Percentiles rank a stretch among this genome's conserved stretches.
Evolutionary conservation across 2,797 vertebrate species (phyloP).

Genomic region (Atherinosoma microstoma): DNA sequence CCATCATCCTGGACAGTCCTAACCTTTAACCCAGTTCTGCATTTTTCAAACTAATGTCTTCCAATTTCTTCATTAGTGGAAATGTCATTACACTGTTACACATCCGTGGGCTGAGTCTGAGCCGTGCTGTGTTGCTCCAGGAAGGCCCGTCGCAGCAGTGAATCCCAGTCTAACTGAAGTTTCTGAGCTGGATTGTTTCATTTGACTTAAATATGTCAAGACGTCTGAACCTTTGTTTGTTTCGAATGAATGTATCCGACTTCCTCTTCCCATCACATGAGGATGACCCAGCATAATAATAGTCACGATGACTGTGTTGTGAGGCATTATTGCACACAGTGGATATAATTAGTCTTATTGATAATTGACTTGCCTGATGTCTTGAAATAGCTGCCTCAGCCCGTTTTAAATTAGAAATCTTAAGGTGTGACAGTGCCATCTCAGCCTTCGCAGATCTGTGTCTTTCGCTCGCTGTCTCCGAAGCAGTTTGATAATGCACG

Average conservation of each 20-base stretch:
- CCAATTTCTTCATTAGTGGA: slow-evolving; percentile 70
- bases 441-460: slow-evolving; percentile 38
- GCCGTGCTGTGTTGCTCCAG: slow-evolving; percentile 41
- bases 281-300: slow-evolving; percentile 62
- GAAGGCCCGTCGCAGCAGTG: slow-evolving; percentile 5
- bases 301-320: slow-evolving; percentile 55
- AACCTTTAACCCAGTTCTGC: slow-evolving; percentile 72
- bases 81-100: slow-evolving; percentile 74
- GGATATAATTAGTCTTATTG: slow-evolving; percentile 46
- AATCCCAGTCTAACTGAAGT: neutral
- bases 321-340: slow-evolving; percentile 43
- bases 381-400: slow-evolving; percentile 15
- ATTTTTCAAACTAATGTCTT: slow-evolving; percentile 73
- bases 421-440: slow-evolving; percentile 40
- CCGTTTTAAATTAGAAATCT: slow-evolving; percentile 45
- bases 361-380: slow-evolving; percentile 35
- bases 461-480: slow-evolving; percentile 32
- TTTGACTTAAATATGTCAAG: slow-evolving; percentile 36
- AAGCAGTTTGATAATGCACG: slow-evolving; percentile 35
- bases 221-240: slow-evolving; percentile 42
- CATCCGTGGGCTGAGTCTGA: slow-evolving; percentile 47
- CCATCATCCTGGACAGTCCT: slow-evolving; percentile 20
- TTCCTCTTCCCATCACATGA: slow-evolving; percentile 77
- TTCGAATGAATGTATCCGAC: slow-evolving; percentile 59
- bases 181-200: slow-evolving; percentile 15